Evolutionary conservation across 2,797 vertebrate genomes (phyloP).

Genomic region (Echeneis naucrates): DNA sequence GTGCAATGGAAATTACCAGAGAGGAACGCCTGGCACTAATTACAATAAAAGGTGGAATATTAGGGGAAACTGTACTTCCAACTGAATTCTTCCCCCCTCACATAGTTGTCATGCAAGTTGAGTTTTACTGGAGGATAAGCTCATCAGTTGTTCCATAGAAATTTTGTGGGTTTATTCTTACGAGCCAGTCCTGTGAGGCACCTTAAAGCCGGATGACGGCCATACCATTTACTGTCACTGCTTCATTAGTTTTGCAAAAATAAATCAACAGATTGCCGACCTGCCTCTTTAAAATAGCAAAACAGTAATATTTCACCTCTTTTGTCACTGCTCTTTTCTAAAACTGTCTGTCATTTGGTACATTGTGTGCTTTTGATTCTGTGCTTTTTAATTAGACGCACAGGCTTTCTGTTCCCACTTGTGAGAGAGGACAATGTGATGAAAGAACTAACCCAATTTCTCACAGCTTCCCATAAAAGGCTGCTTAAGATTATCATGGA

Average conservation of each 20-base stretch:
- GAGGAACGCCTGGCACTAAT: conserved; percentile 33
- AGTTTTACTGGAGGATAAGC: conserved; percentile 28
- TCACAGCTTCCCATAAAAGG: conserved; percentile 49
- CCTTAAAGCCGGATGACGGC: not conserved
- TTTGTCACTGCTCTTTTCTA: conserved; percentile 20
- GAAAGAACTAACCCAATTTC: conserved; percentile 61
- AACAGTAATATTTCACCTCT: not conserved
- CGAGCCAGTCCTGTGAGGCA: not conserved
- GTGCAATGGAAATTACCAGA: conserved; percentile 33
- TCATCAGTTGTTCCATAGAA: not conserved
- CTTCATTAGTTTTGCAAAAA: conserved; percentile 6
- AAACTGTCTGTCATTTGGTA: conserved; percentile 21
- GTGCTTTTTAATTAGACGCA: conserved; percentile 69
- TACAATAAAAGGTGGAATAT: conserved; percentile 30
- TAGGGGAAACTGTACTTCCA: conserved; percentile 29
- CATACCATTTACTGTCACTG: not conserved
- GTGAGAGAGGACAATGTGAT: conserved; percentile 43
- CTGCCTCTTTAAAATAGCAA: conserved; percentile 4
- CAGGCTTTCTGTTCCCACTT: conserved; percentile 44
- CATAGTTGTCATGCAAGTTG: conserved; percentile 25
- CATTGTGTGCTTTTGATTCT: conserved; percentile 40
- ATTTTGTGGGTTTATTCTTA: not conserved
- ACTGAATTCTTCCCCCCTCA: conserved; percentile 18
- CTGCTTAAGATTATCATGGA: conserved; percentile 53
- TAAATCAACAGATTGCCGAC: conserved; percentile 24